Evolutionary conservation across 2,888 invertebrate genomes (phyloP).

Genomic region (Morinoia aosen): DNA sequence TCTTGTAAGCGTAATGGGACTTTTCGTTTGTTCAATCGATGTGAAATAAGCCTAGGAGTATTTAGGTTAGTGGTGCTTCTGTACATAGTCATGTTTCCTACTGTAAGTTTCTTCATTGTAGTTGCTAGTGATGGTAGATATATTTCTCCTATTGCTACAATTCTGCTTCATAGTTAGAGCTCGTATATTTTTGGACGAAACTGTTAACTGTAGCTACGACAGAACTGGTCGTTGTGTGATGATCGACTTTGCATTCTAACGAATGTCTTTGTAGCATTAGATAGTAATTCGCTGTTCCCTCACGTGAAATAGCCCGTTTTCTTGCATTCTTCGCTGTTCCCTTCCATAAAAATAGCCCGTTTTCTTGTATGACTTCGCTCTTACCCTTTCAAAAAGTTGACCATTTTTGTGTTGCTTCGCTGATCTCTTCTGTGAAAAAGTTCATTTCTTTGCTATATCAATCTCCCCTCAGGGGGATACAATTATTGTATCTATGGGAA

Average conservation of each 20-base stretch:
- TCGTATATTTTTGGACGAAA: slow-evolving; percentile 47
- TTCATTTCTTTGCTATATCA: too few species aligned
- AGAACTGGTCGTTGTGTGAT: background rate
- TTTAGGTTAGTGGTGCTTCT: slow-evolving; percentile 37
- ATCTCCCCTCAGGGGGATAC: too few species aligned
- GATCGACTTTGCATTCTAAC: background rate
- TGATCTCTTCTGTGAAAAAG: background rate
- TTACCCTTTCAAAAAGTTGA: background rate
- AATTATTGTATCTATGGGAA: too few species aligned
- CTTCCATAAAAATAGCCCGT: too few species aligned
- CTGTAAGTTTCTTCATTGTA: slow-evolving; percentile 32
- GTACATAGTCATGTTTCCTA: slow-evolving; percentile 33
- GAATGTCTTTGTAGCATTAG: background rate
- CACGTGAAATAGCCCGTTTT: too few species aligned
- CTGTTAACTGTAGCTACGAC: slow-evolving; percentile 15
- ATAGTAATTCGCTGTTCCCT: background rate
- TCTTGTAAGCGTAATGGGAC: background rate
- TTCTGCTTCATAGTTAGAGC: slow-evolving; percentile 48
- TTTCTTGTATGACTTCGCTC: too few species aligned
- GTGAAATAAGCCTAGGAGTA: slow-evolving; percentile 26
- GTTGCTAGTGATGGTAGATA: slow-evolving; percentile 6
- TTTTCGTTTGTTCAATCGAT: slow-evolving; percentile 10
- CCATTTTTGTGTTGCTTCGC: too few species aligned
- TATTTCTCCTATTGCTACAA: slow-evolving; percentile 24
- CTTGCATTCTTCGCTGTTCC: background rate